Evolutionary conservation across 1,140 invertebrate genomes (phyloP).

Genomic region (Diorhabda carinulata): DNA sequence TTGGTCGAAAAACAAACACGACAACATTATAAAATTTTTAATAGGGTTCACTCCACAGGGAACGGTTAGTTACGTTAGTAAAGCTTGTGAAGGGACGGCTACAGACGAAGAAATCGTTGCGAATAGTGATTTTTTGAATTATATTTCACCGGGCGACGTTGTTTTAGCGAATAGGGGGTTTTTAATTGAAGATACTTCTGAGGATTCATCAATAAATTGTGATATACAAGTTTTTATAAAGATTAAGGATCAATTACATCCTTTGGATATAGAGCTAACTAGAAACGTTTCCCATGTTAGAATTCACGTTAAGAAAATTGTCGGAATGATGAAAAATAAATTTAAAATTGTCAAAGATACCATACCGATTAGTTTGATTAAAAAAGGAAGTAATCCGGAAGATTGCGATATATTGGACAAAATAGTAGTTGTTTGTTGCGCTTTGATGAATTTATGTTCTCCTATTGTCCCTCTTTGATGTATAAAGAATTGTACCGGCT

Average conservation of each 20-base stretch:
- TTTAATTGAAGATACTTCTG: slow-evolving; percentile 9
- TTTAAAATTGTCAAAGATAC: slow-evolving; percentile 2
- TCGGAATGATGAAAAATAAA: slow-evolving; percentile 7
- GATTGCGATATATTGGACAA: slow-evolving; percentile 5
- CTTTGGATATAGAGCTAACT: slow-evolving; percentile 7
- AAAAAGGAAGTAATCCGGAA: neutral
- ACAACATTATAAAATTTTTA: slow-evolving; percentile 30
- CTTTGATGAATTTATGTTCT: neutral
- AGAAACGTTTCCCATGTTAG: slow-evolving; percentile 6
- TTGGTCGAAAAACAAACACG: slow-evolving; percentile 33
- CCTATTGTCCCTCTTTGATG: too few relatives aligned
- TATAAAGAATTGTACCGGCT: too few relatives aligned
- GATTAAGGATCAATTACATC: slow-evolving; percentile 11
- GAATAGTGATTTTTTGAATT: slow-evolving; percentile 17
- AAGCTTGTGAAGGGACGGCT: slow-evolving; percentile 26
- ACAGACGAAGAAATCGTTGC: slow-evolving; percentile 27
- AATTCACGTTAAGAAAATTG: slow-evolving; percentile 13
- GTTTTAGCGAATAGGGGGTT: slow-evolving; percentile 30
- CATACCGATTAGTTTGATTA: slow-evolving; percentile 7
- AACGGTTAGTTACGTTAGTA: slow-evolving; percentile 23
- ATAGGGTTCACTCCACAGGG: slow-evolving; percentile 30
- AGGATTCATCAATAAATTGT: neutral
- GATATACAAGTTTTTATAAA: slow-evolving; percentile 10
- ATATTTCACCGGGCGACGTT: slow-evolving; percentile 22
- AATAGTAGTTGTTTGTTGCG: slow-evolving; percentile 8